phyloP scores from a whole-genome alignment of 2,888 invertebrate genomes.

The Scaptomyza flava region DNA sequence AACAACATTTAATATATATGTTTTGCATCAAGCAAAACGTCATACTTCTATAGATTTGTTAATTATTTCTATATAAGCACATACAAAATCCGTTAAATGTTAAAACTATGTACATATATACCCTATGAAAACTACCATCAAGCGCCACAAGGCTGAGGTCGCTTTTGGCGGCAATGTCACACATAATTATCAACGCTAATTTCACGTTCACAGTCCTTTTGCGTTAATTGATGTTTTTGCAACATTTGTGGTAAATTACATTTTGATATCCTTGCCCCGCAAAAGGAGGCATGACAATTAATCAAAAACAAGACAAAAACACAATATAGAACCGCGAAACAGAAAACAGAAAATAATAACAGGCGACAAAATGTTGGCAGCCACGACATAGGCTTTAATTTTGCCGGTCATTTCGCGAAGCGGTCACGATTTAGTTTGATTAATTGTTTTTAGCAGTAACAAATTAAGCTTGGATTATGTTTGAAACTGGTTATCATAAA shows the following conservation, averaged over 20 bases:
- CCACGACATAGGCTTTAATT: constrained; percentile 45
- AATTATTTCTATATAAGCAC: too few species aligned
- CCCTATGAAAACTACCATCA: too few species aligned
- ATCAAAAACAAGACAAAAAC: constrained; percentile 15
- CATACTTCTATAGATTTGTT: too few species aligned
- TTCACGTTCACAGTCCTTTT: constrained; percentile 80
- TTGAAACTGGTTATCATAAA: constrained; percentile 21
- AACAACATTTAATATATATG: too few species aligned
- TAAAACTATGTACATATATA: too few species aligned
- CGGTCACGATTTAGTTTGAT: constrained; percentile 63
- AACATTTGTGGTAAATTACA: constrained; percentile 79
- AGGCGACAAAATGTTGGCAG: constrained; percentile 43
- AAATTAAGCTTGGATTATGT: constrained; percentile 41
- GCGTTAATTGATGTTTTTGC: constrained; percentile 79
- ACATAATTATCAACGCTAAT: constrained; percentile 80
- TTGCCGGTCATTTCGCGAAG: constrained; percentile 35
- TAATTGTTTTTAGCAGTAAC: constrained; percentile 52
- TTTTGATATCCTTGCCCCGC: constrained; percentile 66
- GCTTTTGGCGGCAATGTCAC: constrained; percentile 66
- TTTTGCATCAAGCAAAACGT: too few species aligned
- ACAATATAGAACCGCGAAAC: constrained; percentile 17
- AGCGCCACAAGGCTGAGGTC: constrained; percentile 19
- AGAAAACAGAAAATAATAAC: constrained; percentile 21
- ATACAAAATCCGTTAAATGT: too few species aligned
- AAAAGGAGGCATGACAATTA: constrained; percentile 4